Evolutionary conservation across 2,113 vertebrate species (phyloP), one percentile per base, ranked within the genome.

Genomic region (Pseudorasbora parva): DNA sequence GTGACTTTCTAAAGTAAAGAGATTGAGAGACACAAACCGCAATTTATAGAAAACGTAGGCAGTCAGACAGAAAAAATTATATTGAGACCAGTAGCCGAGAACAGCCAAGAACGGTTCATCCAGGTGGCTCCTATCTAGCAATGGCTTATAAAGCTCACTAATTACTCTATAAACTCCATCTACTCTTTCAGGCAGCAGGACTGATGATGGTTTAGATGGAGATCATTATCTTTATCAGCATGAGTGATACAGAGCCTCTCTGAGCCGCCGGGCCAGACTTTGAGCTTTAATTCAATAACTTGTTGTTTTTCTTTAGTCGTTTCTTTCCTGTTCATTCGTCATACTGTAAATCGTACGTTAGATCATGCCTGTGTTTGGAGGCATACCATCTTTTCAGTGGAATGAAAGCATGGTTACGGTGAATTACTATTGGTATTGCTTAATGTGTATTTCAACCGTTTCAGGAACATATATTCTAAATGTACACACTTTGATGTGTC

Each of bases 91-190:
- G 66, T 41, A n/a, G 33, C 33, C 41, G 21, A 43, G n/a, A 72
- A 72, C 41, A 25, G 69, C n/a, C n/a, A 11, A 47, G 41, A 25
- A 47, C 17, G 3, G 57, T 69, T 27, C 8, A 33, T 19, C 57
- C 78, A 87, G 82, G 86, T 85, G 80, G 68, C 69, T 74, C 66
- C 17, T 27, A 74, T 77, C 77, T 81, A 25, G 59, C 66, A 19
- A 45, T 75, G 75, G 79, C 76, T 80, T 68, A 78, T 82, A 59
- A 64, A 33, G 27, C 56, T 73, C 66, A 64, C 43, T 79, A 74
- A 87, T 77, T 72, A 76, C 77, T 73, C 75, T 54, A 37, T 82
- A 82, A 86, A 82, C 64, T 60, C n/a, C 51, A 11, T 72, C 37
- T 51, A 75, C 64, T 37, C 84, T 78, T 51, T 51, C 33, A 30